Conservation (phyloP, 1,140 invertebrate species). For the Rhagoletis pomonella region DNA sequence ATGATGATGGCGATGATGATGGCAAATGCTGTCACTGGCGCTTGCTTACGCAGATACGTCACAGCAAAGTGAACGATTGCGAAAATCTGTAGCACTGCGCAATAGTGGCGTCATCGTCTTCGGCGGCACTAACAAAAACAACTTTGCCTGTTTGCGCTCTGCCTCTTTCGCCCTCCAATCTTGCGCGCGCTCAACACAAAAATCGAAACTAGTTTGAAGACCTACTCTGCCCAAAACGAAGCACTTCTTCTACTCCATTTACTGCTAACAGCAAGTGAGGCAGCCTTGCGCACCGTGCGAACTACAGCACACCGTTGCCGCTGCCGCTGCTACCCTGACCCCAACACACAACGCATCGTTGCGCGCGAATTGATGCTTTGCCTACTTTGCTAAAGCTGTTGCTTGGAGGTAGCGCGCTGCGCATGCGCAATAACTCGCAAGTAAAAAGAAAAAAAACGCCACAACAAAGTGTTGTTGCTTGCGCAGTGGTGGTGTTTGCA, state of each 20-base stretch:
- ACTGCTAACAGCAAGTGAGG: neutral
- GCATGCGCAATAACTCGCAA: slow-evolving; percentile 14
- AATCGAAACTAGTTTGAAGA: slow-evolving; percentile 6
- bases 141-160: neutral
- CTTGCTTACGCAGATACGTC: neutral
- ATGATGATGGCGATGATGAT: neutral
- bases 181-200: neutral
- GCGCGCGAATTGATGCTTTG: neutral
- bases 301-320: neutral
- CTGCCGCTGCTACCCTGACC: slow-evolving; percentile 30
- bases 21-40: neutral
- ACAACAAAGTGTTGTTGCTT: neutral
- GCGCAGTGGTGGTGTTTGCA: neutral
- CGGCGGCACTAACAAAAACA: neutral
- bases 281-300: slow-evolving; percentile 20
- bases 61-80: slow-evolving; percentile 37
- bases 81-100: neutral
- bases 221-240: neutral
- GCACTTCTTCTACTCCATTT: slow-evolving; percentile 39
- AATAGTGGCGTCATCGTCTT: slow-evolving; percentile 28
- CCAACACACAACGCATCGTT: neutral
- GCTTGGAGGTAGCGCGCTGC: neutral
- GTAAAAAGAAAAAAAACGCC: neutral
- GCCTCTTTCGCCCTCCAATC: neutral
- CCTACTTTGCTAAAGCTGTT: neutral